phyloP scores from a whole-genome alignment of 2,888 invertebrate genomes.

The Zygaena filipendulae region DNA sequence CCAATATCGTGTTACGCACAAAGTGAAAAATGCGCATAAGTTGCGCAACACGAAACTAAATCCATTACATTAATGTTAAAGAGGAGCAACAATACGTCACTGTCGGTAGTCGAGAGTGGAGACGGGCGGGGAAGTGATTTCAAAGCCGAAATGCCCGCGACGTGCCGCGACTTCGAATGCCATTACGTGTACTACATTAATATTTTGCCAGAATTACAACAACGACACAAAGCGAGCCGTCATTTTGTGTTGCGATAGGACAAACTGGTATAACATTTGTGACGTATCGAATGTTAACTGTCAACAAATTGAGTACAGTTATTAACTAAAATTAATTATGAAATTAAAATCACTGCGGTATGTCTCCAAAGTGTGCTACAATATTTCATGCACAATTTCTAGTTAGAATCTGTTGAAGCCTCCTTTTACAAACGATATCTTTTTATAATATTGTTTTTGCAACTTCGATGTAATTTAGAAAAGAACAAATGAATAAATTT shows the following conservation, averaged over 20 bases:
- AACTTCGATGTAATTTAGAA: too few species aligned
- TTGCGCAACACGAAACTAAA: constrained; percentile 57
- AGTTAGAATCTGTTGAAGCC: too few species aligned
- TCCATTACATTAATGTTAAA: constrained; percentile 63
- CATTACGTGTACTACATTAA: constrained; percentile 47
- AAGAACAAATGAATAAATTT: too few species aligned
- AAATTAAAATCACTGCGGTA: too few species aligned
- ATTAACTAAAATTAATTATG: too few species aligned
- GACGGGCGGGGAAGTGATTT: constrained; percentile 60
- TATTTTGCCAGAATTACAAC: constrained; percentile 40
- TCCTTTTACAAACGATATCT: too few species aligned
- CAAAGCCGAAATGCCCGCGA: constrained; percentile 54
- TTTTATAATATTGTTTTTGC: too few species aligned
- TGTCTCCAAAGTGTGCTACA: too few species aligned
- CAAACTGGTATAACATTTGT: too few species aligned
- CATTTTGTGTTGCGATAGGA: constrained; percentile 22
- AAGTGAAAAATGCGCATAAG: constrained; percentile 48
- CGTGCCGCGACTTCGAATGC: constrained; percentile 48
- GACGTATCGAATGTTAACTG: constrained; percentile 9
- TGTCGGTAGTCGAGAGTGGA: constrained; percentile 45
- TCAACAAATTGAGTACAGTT: too few species aligned
- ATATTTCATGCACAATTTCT: too few species aligned
- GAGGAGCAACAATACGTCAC: constrained; percentile 62
- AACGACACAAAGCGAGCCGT: constrained; percentile 17
- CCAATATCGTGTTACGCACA: too few species aligned